These are phyloP conservation scores for Callinectes sapidus DNA, from an alignment of 2,888 invertebrate species.

Conservation along the genomic window DNA sequence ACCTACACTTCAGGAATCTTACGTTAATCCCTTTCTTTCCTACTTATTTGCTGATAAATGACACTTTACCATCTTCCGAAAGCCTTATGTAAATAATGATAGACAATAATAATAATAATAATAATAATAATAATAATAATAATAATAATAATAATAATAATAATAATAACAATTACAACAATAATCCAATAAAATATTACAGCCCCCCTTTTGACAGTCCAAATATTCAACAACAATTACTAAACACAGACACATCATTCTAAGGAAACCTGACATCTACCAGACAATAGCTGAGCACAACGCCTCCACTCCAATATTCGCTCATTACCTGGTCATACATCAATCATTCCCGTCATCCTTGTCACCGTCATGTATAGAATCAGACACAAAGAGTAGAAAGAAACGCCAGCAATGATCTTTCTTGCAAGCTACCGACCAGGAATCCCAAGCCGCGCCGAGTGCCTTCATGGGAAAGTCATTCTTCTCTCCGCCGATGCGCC, in stretches of 20 bases:
- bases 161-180: background rate
- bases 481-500: background rate
- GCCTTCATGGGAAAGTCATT: background rate
- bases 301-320: background rate
- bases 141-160: too few relatives aligned
- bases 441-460: background rate
- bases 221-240: background rate
- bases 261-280: background rate
- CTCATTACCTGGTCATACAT: background rate
- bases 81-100: background rate
- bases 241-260: background rate
- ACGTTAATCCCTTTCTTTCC: background rate
- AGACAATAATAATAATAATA: too few relatives aligned
- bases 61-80: background rate
- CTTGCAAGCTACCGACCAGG: background rate
- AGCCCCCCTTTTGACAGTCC: background rate
- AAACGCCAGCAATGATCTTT: background rate
- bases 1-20: background rate
- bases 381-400: background rate
- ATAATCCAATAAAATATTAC: background rate
- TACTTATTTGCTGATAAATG: too few relatives aligned
- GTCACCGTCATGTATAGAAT: background rate
- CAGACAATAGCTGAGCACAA: background rate
- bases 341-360: background rate
- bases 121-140: too few relatives aligned